Evolutionary conservation across 2,888 invertebrate species (phyloP).

Genomic region (Eumacrocentrus americanus): DNA sequence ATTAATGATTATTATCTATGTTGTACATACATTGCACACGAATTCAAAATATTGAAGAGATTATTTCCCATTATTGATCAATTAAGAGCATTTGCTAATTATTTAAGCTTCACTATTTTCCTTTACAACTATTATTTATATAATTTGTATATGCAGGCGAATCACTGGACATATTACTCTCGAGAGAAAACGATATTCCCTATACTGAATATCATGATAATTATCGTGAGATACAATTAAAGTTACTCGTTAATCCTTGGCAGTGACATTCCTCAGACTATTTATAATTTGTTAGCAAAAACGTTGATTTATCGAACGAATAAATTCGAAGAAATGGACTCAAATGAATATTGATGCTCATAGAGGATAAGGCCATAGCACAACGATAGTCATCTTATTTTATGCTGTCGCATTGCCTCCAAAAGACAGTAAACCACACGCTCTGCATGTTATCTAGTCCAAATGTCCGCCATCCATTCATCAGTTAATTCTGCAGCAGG

Average conservation of each 20-base stretch:
- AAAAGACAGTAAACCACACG: conserved; percentile 58
- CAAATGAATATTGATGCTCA: too few species aligned
- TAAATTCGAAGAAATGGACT: too few species aligned
- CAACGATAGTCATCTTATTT: neutral
- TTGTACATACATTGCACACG: too few species aligned
- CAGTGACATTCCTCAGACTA: neutral
- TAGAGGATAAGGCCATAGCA: neutral
- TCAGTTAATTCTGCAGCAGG: conserved; percentile 76
- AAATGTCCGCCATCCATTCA: conserved; percentile 83
- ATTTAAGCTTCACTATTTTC: too few species aligned
- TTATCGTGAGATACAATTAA: neutral
- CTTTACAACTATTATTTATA: too few species aligned
- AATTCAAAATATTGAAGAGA: too few species aligned
- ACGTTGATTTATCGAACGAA: neutral
- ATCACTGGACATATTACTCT: neutral
- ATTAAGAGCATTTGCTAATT: too few species aligned
- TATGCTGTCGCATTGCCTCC: conserved; percentile 51
- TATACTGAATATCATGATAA: too few species aligned
- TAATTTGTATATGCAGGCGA: neutral
- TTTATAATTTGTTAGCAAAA: neutral
- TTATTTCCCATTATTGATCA: too few species aligned
- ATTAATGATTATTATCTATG: too few species aligned
- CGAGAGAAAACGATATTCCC: too few species aligned
- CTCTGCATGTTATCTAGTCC: conserved; percentile 70
- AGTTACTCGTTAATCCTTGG: neutral